phyloP scores from a whole-genome alignment of 2,797 vertebrate species.

The Chromobotia macracanthus region DNA sequence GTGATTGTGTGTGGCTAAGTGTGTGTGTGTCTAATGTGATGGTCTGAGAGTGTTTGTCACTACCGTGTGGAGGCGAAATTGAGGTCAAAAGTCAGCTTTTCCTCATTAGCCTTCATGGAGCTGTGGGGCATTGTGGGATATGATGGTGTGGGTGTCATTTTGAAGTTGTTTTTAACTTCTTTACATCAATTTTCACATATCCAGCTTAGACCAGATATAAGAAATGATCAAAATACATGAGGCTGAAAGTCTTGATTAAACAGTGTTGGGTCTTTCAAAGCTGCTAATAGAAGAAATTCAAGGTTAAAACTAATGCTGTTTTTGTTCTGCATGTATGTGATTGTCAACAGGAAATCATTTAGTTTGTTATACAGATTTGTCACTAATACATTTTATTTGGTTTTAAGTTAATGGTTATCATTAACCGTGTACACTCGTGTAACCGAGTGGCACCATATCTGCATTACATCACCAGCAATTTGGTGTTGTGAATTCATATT shows the following conservation, averaged over 20 bases:
- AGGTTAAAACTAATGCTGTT: background rate
- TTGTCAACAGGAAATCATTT: background rate
- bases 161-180: slow-evolving; percentile 39
- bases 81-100: slow-evolving; percentile 37
- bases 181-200: slow-evolving; percentile 31
- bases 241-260: background rate
- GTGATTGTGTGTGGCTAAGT: slow-evolving; percentile 1
- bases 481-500: too few species aligned
- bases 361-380: background rate
- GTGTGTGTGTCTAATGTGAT: slow-evolving; percentile 5
- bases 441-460: background rate
- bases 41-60: slow-evolving; percentile 8
- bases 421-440: background rate
- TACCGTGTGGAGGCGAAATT: slow-evolving; percentile 11
- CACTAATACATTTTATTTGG: background rate
- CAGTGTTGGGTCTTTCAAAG: background rate
- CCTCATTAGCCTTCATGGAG: slow-evolving; percentile 38
- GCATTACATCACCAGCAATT: background rate
- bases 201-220: slow-evolving; percentile 25
- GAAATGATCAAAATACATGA: background rate
- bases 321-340: background rate
- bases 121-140: slow-evolving; percentile 36
- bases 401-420: background rate
- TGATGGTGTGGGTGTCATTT: slow-evolving; percentile 35
- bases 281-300: background rate